phyloP scores from a whole-genome alignment of 2,113 vertebrate genomes.

The Saguinus imperator region DNA sequence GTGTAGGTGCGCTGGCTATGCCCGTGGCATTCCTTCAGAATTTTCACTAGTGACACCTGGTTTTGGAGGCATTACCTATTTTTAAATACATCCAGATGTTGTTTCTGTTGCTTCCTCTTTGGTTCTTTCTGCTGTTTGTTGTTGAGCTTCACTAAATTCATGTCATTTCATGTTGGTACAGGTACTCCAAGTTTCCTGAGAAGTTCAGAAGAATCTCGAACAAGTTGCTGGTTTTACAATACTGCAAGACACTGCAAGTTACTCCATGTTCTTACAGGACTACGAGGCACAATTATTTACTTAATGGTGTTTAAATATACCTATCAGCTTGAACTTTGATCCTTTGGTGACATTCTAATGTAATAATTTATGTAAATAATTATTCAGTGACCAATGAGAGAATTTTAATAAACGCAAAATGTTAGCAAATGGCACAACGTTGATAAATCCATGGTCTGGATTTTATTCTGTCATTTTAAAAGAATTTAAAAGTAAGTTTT shows the following conservation, averaged over 20 bases:
- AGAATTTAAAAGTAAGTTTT: not conserved
- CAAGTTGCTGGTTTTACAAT: not conserved
- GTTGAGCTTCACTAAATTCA: not conserved
- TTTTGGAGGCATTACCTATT: not conserved
- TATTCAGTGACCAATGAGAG: not conserved
- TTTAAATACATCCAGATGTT: not conserved
- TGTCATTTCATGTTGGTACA: not conserved
- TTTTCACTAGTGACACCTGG: not conserved
- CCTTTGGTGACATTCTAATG: not conserved
- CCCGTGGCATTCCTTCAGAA: not conserved
- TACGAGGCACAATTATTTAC: not conserved
- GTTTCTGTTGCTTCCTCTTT: not conserved
- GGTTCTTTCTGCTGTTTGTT: not conserved
- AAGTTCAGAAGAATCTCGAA: not conserved
- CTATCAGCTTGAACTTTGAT: not conserved
- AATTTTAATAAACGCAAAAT: not conserved
- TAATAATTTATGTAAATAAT: slow-evolving; percentile 53
- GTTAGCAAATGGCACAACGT: not conserved
- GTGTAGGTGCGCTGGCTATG: too few relatives aligned
- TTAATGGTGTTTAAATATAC: not conserved
- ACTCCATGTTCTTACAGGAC: not conserved
- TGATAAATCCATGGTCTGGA: not conserved
- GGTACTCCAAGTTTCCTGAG: not conserved
- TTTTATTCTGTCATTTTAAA: slow-evolving; percentile 45
- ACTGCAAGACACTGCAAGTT: not conserved